phyloP scores from a whole-genome alignment of 2,113 vertebrate genomes.

The Chauna torquata region DNA sequence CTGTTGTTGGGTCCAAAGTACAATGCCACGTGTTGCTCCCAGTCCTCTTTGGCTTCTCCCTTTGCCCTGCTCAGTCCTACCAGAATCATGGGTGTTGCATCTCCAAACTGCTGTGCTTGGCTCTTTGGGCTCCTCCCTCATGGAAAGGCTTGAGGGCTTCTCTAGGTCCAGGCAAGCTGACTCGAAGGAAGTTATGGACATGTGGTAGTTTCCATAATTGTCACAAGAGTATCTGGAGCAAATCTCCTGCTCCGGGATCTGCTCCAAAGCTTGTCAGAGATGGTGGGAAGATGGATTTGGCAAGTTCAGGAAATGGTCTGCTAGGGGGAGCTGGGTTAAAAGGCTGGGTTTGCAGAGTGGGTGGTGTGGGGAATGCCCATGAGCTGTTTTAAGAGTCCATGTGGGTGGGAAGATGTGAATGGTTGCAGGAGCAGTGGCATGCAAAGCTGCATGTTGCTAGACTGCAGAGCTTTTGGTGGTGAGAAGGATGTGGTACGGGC shows the following conservation, averaged over 20 bases:
- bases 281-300: neutral
- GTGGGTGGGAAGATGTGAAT: rapidly evolving
- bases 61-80: neutral
- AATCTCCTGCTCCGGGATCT: neutral
- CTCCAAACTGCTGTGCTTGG: neutral
- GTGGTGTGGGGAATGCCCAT: neutral
- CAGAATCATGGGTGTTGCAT: rapidly evolving
- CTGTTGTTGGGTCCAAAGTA: neutral
- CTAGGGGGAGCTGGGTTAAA: neutral
- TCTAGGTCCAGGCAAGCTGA: neutral
- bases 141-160: neutral
- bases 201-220: neutral
- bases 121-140: neutral
- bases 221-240: neutral
- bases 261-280: neutral
- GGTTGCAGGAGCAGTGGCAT: neutral
- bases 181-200: neutral
- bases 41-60: neutral
- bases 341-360: neutral
- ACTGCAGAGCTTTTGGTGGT: neutral
- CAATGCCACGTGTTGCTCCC: too few species aligned
- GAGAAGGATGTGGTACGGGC: rapidly evolving
- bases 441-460: neutral
- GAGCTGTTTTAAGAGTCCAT: neutral
- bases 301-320: neutral